These are phyloP conservation scores for Rhineura floridana DNA, from an alignment of 2,113 vertebrate species.

Conservation along the genomic window DNA sequence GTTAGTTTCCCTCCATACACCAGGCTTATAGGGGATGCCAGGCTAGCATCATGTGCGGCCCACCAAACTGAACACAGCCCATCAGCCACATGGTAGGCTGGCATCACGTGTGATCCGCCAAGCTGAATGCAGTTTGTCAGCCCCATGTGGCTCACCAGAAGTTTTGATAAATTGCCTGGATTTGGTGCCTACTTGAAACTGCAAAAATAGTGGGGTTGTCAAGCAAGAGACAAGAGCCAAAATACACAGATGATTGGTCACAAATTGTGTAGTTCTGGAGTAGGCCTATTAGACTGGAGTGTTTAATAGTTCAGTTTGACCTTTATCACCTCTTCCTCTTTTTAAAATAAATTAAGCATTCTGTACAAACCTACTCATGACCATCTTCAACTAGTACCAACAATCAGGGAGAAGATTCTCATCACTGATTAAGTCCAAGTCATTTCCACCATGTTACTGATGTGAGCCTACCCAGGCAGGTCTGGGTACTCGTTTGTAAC, in stretches of 20 bases:
- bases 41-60: too few relatives aligned
- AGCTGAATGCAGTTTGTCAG: neutral
- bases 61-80: too few relatives aligned
- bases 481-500: too few relatives aligned
- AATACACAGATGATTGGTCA: neutral
- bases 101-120: too few relatives aligned
- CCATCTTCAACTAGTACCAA: neutral
- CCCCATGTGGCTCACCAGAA: neutral
- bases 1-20: neutral
- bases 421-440: neutral
- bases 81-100: too few relatives aligned
- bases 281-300: neutral
- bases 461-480: neutral
- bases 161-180: neutral
- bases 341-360: neutral
- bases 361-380: neutral
- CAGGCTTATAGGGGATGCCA: neutral
- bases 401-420: neutral
- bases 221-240: neutral
- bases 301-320: neutral
- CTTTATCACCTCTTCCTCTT: neutral
- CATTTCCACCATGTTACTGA: neutral
- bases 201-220: neutral
- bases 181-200: neutral
- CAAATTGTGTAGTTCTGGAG: too few relatives aligned